Base-by-base conservation (phyloP, 2,888 invertebrate genomes). In the Pyrgus malvae region DNA sequence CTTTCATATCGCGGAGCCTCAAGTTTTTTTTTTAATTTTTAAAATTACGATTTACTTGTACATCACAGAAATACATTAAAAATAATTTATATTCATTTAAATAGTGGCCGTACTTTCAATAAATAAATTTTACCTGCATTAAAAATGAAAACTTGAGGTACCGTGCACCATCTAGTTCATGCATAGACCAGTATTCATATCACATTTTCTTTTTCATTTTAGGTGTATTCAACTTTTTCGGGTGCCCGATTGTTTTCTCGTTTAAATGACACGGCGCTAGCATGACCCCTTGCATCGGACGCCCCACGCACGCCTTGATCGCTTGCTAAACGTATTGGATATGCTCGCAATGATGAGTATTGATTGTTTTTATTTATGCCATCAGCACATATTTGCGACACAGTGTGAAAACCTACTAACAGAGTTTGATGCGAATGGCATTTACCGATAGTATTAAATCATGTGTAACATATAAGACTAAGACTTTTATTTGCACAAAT, bases 211-310 rank as follows among this genome's bases (percentile, higher is more conserved):
- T 85, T 84, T 86, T 87, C 84, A 84, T 89, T 90, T 90, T 89
- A 90, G 91, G 91, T 91, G 90, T 90, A 79, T 91, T 91, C 90
- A 90, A 85, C 83, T 90, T 91, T 89, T 90, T 91, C 79, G 90
- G 91, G 76, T 91, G 91, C 86, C 91, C 91, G 79, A 89, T 91
- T 79, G 89, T 83, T 82, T 91, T 90, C 90, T 90, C 90, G 72
- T 89, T 90, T 83, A 90, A 90, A 89, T 90, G 90, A 90, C 78
- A 74, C 74, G 78, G 78, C 79, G 82, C 69, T 75, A 72, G 76
- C 87, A 87, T 87, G 88, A 77, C 66, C 67, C 70, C 69, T 77
- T 74, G 70, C 78, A 53, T 53, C 54, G 86, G 84, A 82, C 76
- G 57, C 66, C 75, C 68, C 69, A 73, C 76, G 75, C 70, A 73